Conservation (phyloP, 2,888 invertebrate species). For the Hypselothyrea guttata region DNA sequence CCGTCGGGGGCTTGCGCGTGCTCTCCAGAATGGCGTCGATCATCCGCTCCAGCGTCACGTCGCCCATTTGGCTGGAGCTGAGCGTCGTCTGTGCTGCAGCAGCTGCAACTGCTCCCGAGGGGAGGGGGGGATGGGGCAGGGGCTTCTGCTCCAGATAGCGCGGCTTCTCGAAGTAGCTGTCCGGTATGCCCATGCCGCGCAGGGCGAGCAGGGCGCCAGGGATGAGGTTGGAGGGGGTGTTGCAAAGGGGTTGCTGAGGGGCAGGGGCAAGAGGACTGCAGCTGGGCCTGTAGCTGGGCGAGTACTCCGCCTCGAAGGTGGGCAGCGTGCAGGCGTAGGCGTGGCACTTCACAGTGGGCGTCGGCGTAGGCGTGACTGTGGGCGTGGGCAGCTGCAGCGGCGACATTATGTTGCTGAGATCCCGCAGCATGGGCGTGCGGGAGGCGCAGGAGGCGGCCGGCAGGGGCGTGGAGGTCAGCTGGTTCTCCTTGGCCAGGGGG, state of each 20-base stretch:
- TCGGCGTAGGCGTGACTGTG: constrained; percentile 4
- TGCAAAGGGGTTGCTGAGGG: neutral
- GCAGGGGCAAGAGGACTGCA: constrained; percentile 4
- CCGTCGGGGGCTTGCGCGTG: constrained; percentile 77
- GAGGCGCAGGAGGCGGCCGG: constrained; percentile 25
- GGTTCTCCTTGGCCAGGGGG: constrained; percentile 73
- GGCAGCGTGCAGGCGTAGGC: constrained; percentile 79
- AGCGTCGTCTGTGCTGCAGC: constrained; percentile 42
- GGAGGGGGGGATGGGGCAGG: neutral
- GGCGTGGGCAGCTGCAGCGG: constrained; percentile 31
- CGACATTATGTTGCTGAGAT: constrained; percentile 75
- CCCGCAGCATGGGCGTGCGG: constrained; percentile 55
- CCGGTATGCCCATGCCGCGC: constrained; percentile 80
- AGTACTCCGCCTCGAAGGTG: constrained; percentile 81
- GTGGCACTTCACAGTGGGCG: neutral
- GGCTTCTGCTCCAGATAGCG: constrained; percentile 73
- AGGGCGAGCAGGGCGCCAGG: constrained; percentile 80
- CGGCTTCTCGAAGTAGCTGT: constrained; percentile 82
- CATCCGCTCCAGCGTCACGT: constrained; percentile 81
- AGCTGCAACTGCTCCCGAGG: neutral
- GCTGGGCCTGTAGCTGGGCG: constrained; percentile 67
- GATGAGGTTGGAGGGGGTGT: constrained; percentile 47
- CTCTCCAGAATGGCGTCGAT: constrained; percentile 82
- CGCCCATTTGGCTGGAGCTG: constrained; percentile 81
- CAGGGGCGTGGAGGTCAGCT: constrained; percentile 77